Base-by-base conservation (phyloP, 1,140 invertebrate genomes). In the Saccostrea glomerata region DNA sequence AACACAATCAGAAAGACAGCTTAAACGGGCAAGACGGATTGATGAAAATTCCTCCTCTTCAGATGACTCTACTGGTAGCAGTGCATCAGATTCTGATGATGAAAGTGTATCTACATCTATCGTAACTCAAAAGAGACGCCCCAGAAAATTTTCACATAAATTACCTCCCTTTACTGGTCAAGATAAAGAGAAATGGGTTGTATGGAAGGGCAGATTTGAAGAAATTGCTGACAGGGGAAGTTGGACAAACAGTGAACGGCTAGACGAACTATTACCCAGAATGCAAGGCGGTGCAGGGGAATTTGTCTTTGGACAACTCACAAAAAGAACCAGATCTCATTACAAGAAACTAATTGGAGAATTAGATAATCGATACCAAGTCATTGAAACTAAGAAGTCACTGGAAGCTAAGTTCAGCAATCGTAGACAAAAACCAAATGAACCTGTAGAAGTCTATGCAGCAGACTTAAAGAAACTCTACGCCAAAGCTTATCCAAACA, bases 131-230 rank as follows among this genome's bases (percentile, higher is more conserved):
- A n/a, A n/a, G 17, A 7, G 23, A n/a, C 15, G 11, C 23, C 63
- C 9, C 17, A 70, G n/a, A n/a, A 70, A 70, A 70, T 70, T 5
- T 70, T n/a, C 63, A n/a, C n/a, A 70, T n/a, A 70, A 70, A 23
- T 70, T 70, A n/a, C 63, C 20, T 13, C 17, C 63, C 2, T 70
- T 70, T n/a, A 3, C 17, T 70, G 9, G 11, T 3, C 63, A 70
- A n/a, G 63, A 70, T 2, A 70, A 70, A 70, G 63, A 70, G 23
- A 70, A 70, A 70, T 70, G 63, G 63, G 23, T 70, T 20, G 63
- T 70, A 70, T 70, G 20, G 63, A 70, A n/a, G 23, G 63, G 63
- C 11, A 70, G 63, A 70, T 70, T 70, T 70, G 63, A 70, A 70
- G 63, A 13, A n/a, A 23, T 70, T n/a, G 63, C 63, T n/a, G 63